These are phyloP conservation scores for Prionailurus bengalensis DNA, from an alignment of 2,113 vertebrate genomes.

Conservation along the genomic window DNA sequence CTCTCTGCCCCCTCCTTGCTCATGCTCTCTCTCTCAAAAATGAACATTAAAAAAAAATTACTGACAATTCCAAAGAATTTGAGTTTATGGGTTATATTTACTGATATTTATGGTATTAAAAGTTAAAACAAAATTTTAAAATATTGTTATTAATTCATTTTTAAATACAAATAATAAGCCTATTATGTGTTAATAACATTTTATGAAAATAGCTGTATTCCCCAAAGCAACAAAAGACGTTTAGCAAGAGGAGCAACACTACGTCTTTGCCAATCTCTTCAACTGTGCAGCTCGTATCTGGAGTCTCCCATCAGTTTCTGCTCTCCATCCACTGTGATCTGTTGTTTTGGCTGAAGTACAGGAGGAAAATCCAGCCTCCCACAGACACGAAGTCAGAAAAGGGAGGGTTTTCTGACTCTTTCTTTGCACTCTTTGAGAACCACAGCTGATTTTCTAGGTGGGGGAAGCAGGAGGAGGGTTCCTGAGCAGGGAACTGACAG, in stretches of 20 bases:
- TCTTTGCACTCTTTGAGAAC: neutral
- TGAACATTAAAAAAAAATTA: neutral
- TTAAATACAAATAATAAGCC: neutral
- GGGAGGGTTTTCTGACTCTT: neutral
- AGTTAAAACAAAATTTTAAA: neutral
- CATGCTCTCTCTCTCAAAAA: no score
- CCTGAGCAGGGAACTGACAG: neutral
- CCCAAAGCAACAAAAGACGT: neutral
- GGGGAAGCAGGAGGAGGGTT: neutral
- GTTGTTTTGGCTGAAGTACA: rapidly evolving
- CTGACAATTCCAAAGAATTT: neutral
- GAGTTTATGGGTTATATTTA: neutral
- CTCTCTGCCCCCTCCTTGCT: no score
- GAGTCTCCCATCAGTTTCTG: neutral
- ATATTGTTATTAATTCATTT: neutral
- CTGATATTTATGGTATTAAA: neutral
- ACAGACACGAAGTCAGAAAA: rapidly evolving
- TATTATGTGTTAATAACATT: neutral
- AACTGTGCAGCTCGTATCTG: neutral
- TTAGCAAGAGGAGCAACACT: no score
- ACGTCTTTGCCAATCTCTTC: neutral
- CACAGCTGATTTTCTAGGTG: no score
- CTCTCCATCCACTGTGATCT: neutral
- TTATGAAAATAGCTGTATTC: neutral
- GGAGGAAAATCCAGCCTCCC: neutral